A percentile compares a stretch with the other conserved stretches of the same genome.
Conservation (phyloP, 2,113 vertebrate species). For the Anhinga anhinga region DNA sequence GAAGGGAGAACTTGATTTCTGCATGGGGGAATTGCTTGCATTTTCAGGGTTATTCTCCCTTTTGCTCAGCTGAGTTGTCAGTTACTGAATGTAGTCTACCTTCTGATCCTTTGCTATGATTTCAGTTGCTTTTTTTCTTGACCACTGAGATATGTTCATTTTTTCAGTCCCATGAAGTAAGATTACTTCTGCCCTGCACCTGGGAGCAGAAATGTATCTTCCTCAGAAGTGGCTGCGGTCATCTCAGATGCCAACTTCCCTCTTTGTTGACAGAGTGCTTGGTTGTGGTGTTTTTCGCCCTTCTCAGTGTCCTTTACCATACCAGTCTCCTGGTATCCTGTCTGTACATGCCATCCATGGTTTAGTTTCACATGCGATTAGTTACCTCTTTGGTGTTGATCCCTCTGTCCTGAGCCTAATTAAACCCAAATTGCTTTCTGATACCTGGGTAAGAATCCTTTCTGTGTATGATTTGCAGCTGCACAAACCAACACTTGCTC, state of each 20-base stretch:
- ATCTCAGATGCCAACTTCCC: not conserved
- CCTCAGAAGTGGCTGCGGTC: not conserved
- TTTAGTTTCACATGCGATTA: not conserved
- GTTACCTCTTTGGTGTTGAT: not conserved
- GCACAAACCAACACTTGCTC: not conserved
- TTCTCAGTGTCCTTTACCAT: not conserved
- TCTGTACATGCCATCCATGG: not conserved
- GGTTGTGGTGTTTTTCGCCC: not conserved
- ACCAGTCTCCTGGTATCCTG: not conserved
- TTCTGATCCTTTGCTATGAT: not conserved
- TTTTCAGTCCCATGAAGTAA: not conserved
- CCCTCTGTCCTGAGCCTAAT: not conserved
- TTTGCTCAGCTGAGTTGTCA: not conserved
- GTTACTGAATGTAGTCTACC: not conserved
- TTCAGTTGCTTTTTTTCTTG: not conserved
- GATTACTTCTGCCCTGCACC: not conserved
- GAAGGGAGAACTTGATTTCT: not conserved
- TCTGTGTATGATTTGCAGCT: not conserved
- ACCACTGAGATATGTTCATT: not conserved
- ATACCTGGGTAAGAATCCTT: not conserved
- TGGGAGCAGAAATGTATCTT: not conserved
- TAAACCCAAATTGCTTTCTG: conserved; percentile 1
- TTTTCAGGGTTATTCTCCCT: not conserved
- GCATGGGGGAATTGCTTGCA: not conserved
- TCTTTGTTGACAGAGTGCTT: not conserved